A percentile compares a stretch with the other conserved stretches of the same genome.
phyloP scores from a whole-genome alignment of 2,113 vertebrate species.

The Rhegmatorhina hoffmannsi region DNA sequence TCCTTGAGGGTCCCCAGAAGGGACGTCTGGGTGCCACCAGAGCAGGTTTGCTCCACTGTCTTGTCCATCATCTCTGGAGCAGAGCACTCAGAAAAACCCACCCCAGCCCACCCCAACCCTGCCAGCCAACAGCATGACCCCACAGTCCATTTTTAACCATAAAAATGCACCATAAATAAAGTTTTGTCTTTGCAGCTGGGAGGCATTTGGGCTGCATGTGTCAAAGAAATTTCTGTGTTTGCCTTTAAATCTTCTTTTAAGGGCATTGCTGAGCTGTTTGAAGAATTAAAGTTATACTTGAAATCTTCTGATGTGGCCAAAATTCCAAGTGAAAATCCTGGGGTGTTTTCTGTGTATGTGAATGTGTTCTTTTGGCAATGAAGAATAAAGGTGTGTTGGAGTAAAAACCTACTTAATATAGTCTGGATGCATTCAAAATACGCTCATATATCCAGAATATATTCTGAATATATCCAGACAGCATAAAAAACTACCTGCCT shows the following conservation, averaged over 20 bases:
- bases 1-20: background rate
- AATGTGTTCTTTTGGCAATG: background rate
- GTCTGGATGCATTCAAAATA: background rate
- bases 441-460: background rate
- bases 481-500: background rate
- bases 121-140: background rate
- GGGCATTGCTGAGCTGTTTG: background rate
- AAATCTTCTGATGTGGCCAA: background rate
- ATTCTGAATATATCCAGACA: background rate
- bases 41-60: background rate
- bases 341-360: background rate
- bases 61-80: background rate
- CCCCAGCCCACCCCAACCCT: background rate
- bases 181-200: background rate
- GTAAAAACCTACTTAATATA: background rate
- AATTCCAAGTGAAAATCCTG: background rate
- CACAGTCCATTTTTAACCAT: background rate
- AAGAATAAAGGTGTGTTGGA: background rate
- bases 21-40: background rate
- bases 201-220: background rate
- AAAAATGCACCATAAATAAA: background rate
- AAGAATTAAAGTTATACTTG: background rate
- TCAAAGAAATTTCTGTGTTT: background rate
- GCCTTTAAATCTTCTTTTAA: background rate
- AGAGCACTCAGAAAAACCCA: background rate